Conservation (phyloP, 2,797 vertebrate genomes). For the Nannoperca australis region DNA sequence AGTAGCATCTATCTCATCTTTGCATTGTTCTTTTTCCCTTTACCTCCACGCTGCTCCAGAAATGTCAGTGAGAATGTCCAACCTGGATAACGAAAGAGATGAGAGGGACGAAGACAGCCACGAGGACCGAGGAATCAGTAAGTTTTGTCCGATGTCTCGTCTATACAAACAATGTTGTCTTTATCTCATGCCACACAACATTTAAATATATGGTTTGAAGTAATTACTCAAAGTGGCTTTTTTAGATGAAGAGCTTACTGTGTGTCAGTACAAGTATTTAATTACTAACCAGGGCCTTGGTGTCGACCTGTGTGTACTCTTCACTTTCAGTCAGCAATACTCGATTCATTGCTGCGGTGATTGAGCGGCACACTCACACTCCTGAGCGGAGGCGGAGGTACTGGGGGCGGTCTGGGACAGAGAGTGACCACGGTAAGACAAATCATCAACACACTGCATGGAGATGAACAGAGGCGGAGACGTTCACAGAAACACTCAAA, state of each 20-base stretch:
- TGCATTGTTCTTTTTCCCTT: background rate
- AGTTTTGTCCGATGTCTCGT: conserved; percentile 57
- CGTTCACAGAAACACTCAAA: background rate
- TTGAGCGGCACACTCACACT: conserved; percentile 96
- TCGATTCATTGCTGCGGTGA: conserved; percentile 96
- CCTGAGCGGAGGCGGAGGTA: conserved; percentile 95
- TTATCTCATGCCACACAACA: too few species aligned
- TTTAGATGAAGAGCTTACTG: background rate
- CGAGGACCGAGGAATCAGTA: conserved; percentile 98
- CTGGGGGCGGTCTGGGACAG: conserved; percentile 97
- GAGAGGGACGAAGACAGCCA: conserved; percentile 98
- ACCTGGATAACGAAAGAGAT: conserved; percentile 97
- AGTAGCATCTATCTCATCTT: conserved; percentile 7
- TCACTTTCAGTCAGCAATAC: conserved; percentile 94
- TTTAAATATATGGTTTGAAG: background rate
- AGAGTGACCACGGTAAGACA: conserved; percentile 96
- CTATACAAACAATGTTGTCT: background rate
- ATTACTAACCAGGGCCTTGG: background rate
- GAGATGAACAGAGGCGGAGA: background rate
- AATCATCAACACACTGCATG: background rate
- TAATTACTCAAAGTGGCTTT: background rate
- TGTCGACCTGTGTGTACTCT: conserved; percentile 39
- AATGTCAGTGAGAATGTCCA: conserved; percentile 99
- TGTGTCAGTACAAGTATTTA: background rate
- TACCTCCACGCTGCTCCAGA: conserved; percentile 80